Base-by-base conservation (phyloP, 2,888 invertebrate genomes). In the Acleris literana region DNA sequence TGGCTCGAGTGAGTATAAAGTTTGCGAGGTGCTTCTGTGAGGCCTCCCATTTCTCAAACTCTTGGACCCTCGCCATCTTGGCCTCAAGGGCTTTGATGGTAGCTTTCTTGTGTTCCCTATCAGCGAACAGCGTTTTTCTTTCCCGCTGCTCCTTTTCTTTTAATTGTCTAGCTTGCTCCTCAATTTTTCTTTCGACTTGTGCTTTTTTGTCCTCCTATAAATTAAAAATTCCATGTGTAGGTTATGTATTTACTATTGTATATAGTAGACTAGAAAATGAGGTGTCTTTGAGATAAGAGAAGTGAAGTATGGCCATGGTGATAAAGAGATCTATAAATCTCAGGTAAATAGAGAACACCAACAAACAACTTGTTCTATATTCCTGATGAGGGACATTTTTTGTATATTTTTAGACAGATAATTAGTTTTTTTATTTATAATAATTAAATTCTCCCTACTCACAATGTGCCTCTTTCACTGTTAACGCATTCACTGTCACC, bases 171-270 rank as follows among this genome's bases (percentile, higher is more conserved):
- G 97, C 97, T 79, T 97, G 97, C 80, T 98, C 97, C 82, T 99
- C 99, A 68, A 99, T 94, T 85, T 98, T 97, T 68, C 96, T 96
- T 88, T 99, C 99, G 7, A 99, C 96, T 91, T 96, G 96, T 9
- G 95, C 95, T 76, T 86, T 92, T 68, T 92, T 92, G 1, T 92
- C 92, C 78, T 92, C 92, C 92, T 92, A 76, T 48, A 73, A 76
- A 63, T 29, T 22, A 39, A 22, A 7, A 20, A 44, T 16, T 22
- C n/a, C n/a, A n/a, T 44, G 44, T n/a, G 44, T 44, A 16, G n/a
- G 44, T n/a, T n/a, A 44, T n/a, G 16, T 25, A 25, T 25, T 6
- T 6, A 25, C 6, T 11, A 33, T 11, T 0, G 1, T 11, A 33
- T 33, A 33, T 9, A 1, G 11, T 33, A 9, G 33, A 9, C 33